A percentile compares a stretch with the other conserved stretches of the same genome.
Evolutionary conservation across 2,113 vertebrate genomes (phyloP).

Genomic region (Callospermophilus lateralis): DNA sequence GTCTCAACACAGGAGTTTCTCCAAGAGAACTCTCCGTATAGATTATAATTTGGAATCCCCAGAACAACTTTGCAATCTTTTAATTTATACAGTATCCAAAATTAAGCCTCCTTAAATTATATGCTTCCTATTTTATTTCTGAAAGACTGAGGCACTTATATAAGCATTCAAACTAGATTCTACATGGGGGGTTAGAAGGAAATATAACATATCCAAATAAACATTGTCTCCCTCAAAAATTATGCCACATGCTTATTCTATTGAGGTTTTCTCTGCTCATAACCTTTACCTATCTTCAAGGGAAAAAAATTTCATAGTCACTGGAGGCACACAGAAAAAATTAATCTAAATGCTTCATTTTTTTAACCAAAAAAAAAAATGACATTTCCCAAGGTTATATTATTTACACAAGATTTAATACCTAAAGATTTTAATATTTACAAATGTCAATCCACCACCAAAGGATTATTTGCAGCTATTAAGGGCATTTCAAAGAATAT

Average conservation of each 20-base stretch:
- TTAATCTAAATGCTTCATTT: slow-evolving; percentile 45
- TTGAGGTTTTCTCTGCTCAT: background rate
- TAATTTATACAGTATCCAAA: background rate
- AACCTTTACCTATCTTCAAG: background rate
- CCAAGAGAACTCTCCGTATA: background rate
- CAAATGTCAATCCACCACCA: slow-evolving; percentile 65
- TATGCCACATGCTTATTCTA: background rate
- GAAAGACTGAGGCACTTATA: background rate
- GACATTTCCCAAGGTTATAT: slow-evolving; percentile 34
- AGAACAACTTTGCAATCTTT: background rate
- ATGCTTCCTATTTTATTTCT: background rate
- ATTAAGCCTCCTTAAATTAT: background rate
- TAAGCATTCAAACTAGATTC: background rate
- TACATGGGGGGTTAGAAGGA: background rate
- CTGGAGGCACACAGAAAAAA: slow-evolving; percentile 24
- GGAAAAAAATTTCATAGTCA: background rate
- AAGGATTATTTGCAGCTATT: slow-evolving; percentile 61
- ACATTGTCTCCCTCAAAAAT: background rate
- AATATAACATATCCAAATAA: background rate
- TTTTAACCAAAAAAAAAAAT: background rate
- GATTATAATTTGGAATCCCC: background rate
- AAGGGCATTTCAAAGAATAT: slow-evolving; percentile 38
- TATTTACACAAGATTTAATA: slow-evolving; percentile 55
- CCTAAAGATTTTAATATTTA: slow-evolving; percentile 68
- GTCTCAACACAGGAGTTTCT: background rate